Conservation (phyloP, 2,888 invertebrate genomes). For the Rosalia funebris region DNA sequence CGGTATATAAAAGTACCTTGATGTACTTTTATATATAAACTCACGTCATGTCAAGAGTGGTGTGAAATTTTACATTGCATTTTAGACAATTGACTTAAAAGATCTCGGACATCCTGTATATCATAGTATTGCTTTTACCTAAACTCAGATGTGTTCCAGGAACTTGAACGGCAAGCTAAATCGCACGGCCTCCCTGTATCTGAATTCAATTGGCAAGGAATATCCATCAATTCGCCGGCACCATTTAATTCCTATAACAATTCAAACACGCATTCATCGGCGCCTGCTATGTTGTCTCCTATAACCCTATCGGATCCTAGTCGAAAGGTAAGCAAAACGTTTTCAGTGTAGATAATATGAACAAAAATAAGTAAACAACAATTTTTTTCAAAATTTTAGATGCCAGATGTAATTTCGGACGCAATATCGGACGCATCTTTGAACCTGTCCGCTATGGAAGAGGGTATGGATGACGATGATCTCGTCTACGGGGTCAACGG, state of each 20-base stretch:
- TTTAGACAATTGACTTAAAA: no score
- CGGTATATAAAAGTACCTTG: no score
- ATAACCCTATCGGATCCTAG: conserved; percentile 61
- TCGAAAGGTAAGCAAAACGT: conserved; percentile 59
- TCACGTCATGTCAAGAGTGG: no score
- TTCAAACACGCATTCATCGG: conserved; percentile 44
- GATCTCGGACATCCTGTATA: no score
- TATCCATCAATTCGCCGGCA: conserved; percentile 59
- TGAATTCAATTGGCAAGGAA: conserved; percentile 70
- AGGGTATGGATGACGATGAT: conserved; percentile 67
- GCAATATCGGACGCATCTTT: conserved; percentile 65
- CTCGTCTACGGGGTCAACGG: conserved; percentile 60
- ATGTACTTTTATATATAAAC: no score
- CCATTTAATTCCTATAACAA: conserved; percentile 60
- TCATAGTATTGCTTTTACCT: no score
- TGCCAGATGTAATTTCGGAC: conserved; percentile 69
- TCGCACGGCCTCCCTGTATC: conserved; percentile 77
- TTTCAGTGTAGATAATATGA: no score
- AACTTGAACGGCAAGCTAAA: conserved; percentile 80
- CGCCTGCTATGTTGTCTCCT: conserved; percentile 55
- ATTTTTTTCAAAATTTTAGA: conserved; percentile 57
- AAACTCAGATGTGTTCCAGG: conserved; percentile 69
- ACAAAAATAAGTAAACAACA: no score
- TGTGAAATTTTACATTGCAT: no score
- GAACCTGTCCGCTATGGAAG: conserved; percentile 72